Evolutionary conservation across 2,113 vertebrate species (phyloP), one percentile per base, ranked within the genome.

Genomic region (Otolemur garnettii): DNA sequence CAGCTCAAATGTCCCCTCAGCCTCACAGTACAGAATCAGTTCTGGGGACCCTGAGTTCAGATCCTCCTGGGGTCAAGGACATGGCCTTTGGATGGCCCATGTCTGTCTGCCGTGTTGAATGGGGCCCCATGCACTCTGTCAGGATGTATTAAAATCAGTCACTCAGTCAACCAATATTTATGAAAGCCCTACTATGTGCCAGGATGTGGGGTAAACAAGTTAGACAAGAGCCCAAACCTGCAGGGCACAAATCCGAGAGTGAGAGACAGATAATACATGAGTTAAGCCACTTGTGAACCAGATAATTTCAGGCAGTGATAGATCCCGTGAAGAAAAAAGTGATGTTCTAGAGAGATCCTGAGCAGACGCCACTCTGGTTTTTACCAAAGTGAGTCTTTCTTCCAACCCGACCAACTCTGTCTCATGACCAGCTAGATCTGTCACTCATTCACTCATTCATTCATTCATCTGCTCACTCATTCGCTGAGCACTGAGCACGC

Each of bases 191-290:
- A 22, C 72, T 38, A 6, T 18, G 28, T 9, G 11, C 74, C 69
- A 22, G 84, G 91, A 42, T 17, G 22, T 7, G 4, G 6, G 30
- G 35, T 2, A 18, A 74, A 30, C 42, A 38, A 62, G 60, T 18
- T 35, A 24, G 33, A 78, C 1, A 5, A 33, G 28, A 60, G 26
- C 60, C 24, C 1, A 35, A 59, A 66, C 71, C 69, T 60, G 2
- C 0, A 5, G 69, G 90, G 17, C 79, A 35, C 19, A 10, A 3
- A 45, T 10, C 28, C 0, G 0, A 79, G 88, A 38, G 0, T 18
- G 1, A 35, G 9, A 59, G 60, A 83, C 64, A 53, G 24, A 28
- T 0, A 10, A 6, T 0, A 5, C 5, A 0, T 0, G 0, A 2
- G 55, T 38, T 12, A 1, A 38, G 10, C 15, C 62, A 28, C 38